A percentile compares a stretch with the other conserved stretches of the same genome.
phyloP scores from a whole-genome alignment of 2,888 invertebrate genomes.

The Meandrusa payeni region DNA sequence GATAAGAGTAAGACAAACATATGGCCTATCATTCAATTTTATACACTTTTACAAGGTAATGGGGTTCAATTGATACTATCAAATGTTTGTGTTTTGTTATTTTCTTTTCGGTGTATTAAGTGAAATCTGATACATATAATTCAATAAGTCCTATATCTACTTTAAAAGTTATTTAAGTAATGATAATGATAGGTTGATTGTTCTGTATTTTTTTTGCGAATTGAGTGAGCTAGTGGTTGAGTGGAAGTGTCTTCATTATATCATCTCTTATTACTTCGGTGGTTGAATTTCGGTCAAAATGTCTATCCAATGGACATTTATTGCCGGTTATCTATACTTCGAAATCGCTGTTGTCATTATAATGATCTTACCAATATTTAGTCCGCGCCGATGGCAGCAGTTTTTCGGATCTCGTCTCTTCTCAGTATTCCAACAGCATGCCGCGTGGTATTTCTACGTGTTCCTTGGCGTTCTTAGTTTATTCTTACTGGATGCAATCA shows the following conservation, averaged over 20 bases:
- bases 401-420: conserved; percentile 87
- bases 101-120: background rate
- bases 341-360: conserved; percentile 84
- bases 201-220: too few relatives aligned
- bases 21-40: too few relatives aligned
- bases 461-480: conserved; percentile 80
- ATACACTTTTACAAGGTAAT: too few relatives aligned
- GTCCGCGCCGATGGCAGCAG: conserved; percentile 87
- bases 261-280: background rate
- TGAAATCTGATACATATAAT: conserved; percentile 6
- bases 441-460: conserved; percentile 85
- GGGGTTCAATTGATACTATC: background rate
- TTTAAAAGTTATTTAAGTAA: too few relatives aligned
- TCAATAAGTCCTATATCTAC: background rate
- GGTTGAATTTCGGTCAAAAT: conserved; percentile 56
- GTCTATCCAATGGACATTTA: conserved; percentile 90
- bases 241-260: background rate
- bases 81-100: background rate
- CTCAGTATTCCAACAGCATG: conserved; percentile 81
- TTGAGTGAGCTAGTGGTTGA: too few relatives aligned
- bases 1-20: too few relatives aligned
- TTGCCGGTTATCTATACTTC: conserved; percentile 86
- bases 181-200: too few relatives aligned
- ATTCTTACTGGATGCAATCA: conserved; percentile 85
- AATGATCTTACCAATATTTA: conserved; percentile 85